Conservation (phyloP, 1,140 invertebrate species). For the Drosophila sucinea region DNA sequence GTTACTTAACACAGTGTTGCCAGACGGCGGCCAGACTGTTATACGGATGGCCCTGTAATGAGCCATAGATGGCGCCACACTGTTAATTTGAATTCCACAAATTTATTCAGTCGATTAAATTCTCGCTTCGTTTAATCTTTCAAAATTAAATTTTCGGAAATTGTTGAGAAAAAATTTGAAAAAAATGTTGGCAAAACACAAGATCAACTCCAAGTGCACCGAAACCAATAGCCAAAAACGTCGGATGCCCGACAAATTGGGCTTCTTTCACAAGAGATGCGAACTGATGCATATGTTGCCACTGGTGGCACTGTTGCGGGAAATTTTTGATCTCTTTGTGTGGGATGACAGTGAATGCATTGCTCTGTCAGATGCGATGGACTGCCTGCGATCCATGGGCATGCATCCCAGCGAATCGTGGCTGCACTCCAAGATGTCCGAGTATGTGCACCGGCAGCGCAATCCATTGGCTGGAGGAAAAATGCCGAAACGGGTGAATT, state of each 20-base stretch:
- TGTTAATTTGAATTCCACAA: background rate
- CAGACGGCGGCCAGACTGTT: background rate
- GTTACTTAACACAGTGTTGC: background rate
- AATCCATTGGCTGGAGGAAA: background rate
- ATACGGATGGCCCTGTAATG: background rate
- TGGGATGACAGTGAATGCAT: conserved; percentile 14
- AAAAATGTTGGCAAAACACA: background rate
- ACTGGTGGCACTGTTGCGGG: conserved; percentile 27
- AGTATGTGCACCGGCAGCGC: conserved; percentile 15
- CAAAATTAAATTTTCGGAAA: conserved; percentile 9
- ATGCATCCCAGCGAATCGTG: conserved; percentile 71
- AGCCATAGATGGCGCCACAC: background rate
- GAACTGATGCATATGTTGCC: conserved; percentile 47
- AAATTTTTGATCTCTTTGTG: conserved; percentile 43
- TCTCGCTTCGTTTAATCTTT: background rate
- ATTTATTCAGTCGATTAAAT: background rate
- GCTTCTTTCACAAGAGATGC: conserved; percentile 29
- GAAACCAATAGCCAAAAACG: background rate
- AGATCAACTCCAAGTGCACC: background rate
- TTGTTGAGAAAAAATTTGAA: background rate
- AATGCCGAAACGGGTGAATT: conserved; percentile 20
- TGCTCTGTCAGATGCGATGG: conserved; percentile 37
- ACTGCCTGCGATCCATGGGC: conserved; percentile 80
- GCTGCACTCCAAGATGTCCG: conserved; percentile 34
- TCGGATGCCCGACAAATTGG: background rate